phyloP scores from a whole-genome alignment of 2,888 invertebrate genomes.

The Ormyrus pomaceus region DNA sequence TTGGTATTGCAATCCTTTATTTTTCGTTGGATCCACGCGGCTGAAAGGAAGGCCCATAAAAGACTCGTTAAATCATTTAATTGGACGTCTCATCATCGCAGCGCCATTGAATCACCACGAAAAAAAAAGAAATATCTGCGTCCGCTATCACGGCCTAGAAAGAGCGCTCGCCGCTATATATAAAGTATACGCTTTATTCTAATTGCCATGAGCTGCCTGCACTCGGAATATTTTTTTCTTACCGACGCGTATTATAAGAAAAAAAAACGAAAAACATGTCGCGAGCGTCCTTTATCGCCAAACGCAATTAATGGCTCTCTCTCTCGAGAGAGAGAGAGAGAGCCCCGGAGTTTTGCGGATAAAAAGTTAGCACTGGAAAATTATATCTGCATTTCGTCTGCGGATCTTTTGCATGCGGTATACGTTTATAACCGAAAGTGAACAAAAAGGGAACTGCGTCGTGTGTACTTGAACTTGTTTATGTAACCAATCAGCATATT shows the following conservation, averaged over 20 bases:
- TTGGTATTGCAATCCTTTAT: too few species aligned
- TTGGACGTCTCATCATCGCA: background rate
- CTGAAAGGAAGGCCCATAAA: too few species aligned
- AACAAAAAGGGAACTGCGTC: background rate
- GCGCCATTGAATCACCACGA: background rate
- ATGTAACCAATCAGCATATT: slow-evolving; percentile 26
- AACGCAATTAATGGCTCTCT: too few species aligned
- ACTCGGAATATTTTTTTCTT: background rate
- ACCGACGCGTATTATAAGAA: background rate
- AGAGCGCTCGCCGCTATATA: background rate
- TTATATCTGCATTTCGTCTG: too few species aligned
- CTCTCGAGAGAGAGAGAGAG: too few species aligned
- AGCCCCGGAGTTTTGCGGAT: too few species aligned
- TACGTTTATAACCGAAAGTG: background rate
- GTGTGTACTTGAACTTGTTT: slow-evolving; percentile 19
- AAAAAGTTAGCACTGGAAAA: too few species aligned
- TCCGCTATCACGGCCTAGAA: background rate
- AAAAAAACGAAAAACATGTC: background rate
- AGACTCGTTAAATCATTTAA: too few species aligned
- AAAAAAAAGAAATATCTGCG: slow-evolving; percentile 1
- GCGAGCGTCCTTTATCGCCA: background rate
- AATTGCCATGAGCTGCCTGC: slow-evolving; percentile 25
- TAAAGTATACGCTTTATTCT: background rate
- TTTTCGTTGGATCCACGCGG: too few species aligned
- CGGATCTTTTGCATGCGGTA: too few species aligned